These are phyloP conservation scores for Dissostichus mawsoni DNA, from an alignment of 2,113 vertebrate genomes.

Conservation along the genomic window DNA sequence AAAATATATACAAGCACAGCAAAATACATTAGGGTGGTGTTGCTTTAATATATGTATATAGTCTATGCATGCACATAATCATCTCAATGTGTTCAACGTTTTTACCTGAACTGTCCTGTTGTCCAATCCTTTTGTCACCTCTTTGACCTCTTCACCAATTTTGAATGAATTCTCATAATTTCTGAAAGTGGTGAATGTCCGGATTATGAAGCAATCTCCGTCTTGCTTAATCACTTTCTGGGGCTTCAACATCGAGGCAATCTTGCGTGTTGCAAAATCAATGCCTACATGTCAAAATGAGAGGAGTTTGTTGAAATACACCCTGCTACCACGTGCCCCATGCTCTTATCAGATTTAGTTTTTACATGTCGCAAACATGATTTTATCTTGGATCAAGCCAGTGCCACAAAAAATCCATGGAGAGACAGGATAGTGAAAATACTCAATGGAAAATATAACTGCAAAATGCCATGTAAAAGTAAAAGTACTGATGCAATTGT, in stretches of 20 bases:
- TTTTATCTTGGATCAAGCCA: too few species aligned
- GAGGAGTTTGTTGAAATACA: background rate
- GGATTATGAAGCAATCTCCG: conserved; percentile 86
- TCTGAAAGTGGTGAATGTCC: conserved; percentile 85
- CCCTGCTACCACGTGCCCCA: too few species aligned
- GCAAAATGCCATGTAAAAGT: too few species aligned
- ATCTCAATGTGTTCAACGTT: background rate
- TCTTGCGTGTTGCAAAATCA: conserved; percentile 90
- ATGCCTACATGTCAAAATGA: conserved; percentile 80
- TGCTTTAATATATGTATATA: background rate
- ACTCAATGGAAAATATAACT: too few species aligned
- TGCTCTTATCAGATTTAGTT: background rate
- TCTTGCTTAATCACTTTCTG: conserved; percentile 92
- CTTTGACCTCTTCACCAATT: conserved; percentile 88
- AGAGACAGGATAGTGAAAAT: too few species aligned
- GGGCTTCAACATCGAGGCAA: conserved; percentile 89
- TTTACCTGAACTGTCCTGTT: conserved; percentile 89
- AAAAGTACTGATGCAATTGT: too few species aligned
- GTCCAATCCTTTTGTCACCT: conserved; percentile 91
- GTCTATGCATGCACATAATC: too few species aligned
- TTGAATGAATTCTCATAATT: conserved; percentile 86
- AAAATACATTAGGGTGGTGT: background rate
- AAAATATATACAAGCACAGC: background rate
- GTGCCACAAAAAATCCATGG: too few species aligned
- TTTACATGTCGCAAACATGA: too few species aligned